These are phyloP conservation scores for Pectinophora gossypiella DNA, from an alignment of 1,140 invertebrate species.

Conservation along the genomic window DNA sequence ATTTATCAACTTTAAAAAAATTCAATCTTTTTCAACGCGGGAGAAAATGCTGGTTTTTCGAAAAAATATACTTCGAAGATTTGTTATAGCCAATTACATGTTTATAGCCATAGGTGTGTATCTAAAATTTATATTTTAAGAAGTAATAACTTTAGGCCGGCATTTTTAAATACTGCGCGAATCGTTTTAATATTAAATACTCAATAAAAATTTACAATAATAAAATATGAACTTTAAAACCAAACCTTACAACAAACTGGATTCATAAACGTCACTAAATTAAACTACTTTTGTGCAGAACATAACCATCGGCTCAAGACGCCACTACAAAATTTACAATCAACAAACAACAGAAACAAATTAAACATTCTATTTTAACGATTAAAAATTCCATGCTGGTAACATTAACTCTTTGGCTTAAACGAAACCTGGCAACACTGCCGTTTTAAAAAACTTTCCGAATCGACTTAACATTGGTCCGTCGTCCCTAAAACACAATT, in stretches of 20 bases:
- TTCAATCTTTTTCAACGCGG: neutral
- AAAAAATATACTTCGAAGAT: neutral
- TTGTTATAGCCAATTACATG: neutral
- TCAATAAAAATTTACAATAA: neutral
- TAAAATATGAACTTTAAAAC: neutral
- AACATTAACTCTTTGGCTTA: conserved; percentile 36
- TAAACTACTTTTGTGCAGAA: neutral
- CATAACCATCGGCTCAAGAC: neutral
- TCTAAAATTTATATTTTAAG: neutral
- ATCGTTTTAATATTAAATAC: neutral
- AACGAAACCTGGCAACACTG: neutral
- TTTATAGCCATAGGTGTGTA: neutral
- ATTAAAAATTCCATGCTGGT: conserved; percentile 16
- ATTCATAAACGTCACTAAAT: neutral
- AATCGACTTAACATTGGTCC: conserved; percentile 51
- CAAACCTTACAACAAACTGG: neutral
- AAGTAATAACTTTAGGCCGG: neutral
- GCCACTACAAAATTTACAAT: neutral
- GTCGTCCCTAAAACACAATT: conserved; percentile 35
- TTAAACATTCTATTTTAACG: neutral
- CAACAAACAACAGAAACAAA: conserved; percentile 2
- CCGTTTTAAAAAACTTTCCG: conserved; percentile 15
- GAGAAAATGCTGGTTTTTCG: neutral
- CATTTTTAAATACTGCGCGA: neutral
- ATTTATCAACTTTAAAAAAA: conserved; percentile 3